Base-by-base conservation (phyloP, 2,113 vertebrate species). In the Balaeniceps rex region DNA sequence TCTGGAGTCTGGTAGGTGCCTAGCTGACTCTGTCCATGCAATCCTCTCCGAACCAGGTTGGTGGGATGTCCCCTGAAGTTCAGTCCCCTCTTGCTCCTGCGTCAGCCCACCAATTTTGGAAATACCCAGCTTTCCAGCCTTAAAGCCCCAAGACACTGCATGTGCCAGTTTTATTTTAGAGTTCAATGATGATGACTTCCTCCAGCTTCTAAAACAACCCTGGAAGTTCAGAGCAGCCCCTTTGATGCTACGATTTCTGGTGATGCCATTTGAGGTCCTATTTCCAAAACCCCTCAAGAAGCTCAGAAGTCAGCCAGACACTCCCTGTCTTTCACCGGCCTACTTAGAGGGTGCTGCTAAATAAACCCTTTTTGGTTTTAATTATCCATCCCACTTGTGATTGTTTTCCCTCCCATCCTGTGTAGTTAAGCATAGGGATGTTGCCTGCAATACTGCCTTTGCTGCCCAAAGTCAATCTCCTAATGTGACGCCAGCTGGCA, bases 381-480 rank as follows among this genome's bases (percentile, higher is more conserved):
- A 81, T 95, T 51, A 85, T 71, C 63, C 34, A 40, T 76, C 91
- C 71, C 0, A 0, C 40, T 64, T 42, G n/a, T 23, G 13, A 51
- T 13, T 70, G 21, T 40, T 78, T 63, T 36, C 84, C 75, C 69
- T 87, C 93, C 74, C 49, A 33, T 25, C 51, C 52, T 6, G 6
- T 24, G 38, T 44, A 8, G 68, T 65, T 92, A 34, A 52, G 74
- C 9, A 2, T 13, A 51, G 84, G 70, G 89, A 44, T 26, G 84
- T 10, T 95, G 93, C 88, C 82, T 61, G 46, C 88, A 75, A n/a
- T 83, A 19, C 75, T 81, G 87, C 44, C 55, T 90, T 70, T 28
- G 79, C 88, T 93, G 92, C 81, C 93, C 87, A n/a, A 83, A 95
- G 83, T 87, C 88, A 58, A 18, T 93, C 72, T 96, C 94, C 92